Percentiles rank a stretch among this genome's conserved stretches.
Conservation (phyloP, 2,888 invertebrate genomes). For the Leucania comma region DNA sequence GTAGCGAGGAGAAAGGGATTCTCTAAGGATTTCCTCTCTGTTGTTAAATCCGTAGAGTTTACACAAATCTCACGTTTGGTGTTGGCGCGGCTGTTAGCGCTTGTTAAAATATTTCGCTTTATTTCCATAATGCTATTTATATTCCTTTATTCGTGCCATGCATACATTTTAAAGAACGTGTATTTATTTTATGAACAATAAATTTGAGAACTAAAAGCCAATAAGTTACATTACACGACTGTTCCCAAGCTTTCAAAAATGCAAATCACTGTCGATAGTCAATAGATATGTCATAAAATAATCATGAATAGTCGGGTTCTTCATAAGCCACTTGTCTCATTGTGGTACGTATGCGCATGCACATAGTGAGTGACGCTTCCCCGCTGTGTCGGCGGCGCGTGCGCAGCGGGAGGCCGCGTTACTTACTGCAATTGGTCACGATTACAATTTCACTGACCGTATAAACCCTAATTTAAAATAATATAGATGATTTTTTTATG, state of each 20-base stretch:
- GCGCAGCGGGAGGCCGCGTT: conserved; percentile 79
- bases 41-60: conserved; percentile 73
- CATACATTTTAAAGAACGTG: conserved; percentile 31
- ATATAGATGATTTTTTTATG: conserved; percentile 69
- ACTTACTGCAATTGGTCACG: conserved; percentile 86
- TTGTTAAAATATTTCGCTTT: conserved; percentile 61
- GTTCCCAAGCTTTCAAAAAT: conserved; percentile 60
- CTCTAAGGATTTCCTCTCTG: conserved; percentile 70
- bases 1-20: conserved; percentile 74
- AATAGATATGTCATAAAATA: conserved; percentile 72
- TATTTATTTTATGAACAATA: conserved; percentile 49
- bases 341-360: conserved; percentile 63
- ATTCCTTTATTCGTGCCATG: conserved; percentile 45
- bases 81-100: conserved; percentile 61
- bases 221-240: conserved; percentile 36
- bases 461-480: conserved; percentile 77
- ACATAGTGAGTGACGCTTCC: conserved; percentile 72
- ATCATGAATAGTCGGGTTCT: conserved; percentile 76
- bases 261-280: conserved; percentile 66
- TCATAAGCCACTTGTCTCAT: conserved; percentile 75
- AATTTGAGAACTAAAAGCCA: conserved; percentile 40
- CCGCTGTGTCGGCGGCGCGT: conserved; percentile 80
- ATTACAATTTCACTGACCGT: conserved; percentile 82
- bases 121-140: conserved; percentile 57
- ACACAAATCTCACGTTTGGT: conserved; percentile 74